A percentile compares a stretch with the other conserved stretches of the same genome.
Conservation (phyloP, 1,140 invertebrate genomes). For the Bicyclus anynana region DNA sequence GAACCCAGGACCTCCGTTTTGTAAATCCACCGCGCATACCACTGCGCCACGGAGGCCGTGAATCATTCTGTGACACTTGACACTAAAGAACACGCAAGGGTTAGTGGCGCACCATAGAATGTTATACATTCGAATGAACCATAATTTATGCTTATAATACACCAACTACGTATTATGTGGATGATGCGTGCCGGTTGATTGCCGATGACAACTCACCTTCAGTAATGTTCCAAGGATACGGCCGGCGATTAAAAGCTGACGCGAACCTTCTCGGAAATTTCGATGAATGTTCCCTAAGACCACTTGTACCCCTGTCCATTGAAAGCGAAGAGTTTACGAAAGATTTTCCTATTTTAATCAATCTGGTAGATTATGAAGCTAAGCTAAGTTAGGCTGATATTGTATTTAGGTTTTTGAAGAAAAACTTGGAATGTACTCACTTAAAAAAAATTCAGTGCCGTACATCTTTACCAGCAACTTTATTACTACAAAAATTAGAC, state of each 20-base stretch:
- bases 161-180: background rate
- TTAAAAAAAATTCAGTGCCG: too few relatives aligned
- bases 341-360: background rate
- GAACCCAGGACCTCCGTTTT: too few relatives aligned
- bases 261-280: conserved; percentile 53
- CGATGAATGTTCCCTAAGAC: background rate
- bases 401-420: too few relatives aligned
- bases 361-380: too few relatives aligned
- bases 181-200: conserved; percentile 14
- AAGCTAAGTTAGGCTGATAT: too few relatives aligned
- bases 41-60: too few relatives aligned
- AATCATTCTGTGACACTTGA: too few relatives aligned
- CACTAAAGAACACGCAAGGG: too few relatives aligned
- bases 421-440: too few relatives aligned
- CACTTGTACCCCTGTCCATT: background rate
- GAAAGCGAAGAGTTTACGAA: background rate
- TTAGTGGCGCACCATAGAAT: background rate
- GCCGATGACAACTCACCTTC: conserved; percentile 27
- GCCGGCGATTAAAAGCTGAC: conserved; percentile 44
- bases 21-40: too few relatives aligned
- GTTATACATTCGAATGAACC: background rate
- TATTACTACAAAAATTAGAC: too few relatives aligned
- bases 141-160: background rate
- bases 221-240: conserved; percentile 38
- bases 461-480: too few relatives aligned